phyloP scores from a whole-genome alignment of 2,113 vertebrate species.

The Sclerurus mexicanus region DNA sequence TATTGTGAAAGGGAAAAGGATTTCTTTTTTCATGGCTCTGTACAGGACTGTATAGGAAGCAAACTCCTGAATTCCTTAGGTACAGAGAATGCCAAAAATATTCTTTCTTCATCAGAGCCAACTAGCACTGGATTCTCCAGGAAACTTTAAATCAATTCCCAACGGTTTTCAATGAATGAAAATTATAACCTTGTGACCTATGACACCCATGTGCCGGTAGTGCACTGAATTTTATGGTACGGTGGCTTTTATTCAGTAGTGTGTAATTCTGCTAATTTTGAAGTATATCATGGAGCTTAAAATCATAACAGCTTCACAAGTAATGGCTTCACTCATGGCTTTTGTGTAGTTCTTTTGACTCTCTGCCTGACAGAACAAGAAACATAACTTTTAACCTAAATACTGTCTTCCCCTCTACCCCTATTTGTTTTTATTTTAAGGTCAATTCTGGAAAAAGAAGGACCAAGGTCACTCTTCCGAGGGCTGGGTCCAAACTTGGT shows the following conservation, averaged over 20 bases:
- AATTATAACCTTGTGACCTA: not conserved
- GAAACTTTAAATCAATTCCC: not conserved
- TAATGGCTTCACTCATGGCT: not conserved
- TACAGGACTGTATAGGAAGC: not conserved
- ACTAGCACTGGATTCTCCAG: not conserved
- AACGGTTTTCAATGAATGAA: not conserved
- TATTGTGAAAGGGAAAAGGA: not conserved
- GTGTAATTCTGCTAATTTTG: not conserved
- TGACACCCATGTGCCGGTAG: not conserved
- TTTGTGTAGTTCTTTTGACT: not conserved
- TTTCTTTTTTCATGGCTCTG: not conserved
- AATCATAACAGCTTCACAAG: not conserved
- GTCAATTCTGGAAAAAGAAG: slow-evolving; percentile 97
- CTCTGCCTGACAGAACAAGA: not conserved
- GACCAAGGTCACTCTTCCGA: slow-evolving; percentile 93
- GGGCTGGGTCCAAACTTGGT: slow-evolving; percentile 96
- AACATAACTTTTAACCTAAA: not conserved
- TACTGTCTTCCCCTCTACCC: not conserved
- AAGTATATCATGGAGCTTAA: not conserved
- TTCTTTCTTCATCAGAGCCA: not conserved
- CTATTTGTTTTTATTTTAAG: slow-evolving; percentile 53
- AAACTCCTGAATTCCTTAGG: not conserved
- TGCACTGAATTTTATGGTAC: not conserved
- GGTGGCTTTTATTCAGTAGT: not conserved
- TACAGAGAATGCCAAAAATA: not conserved